These are phyloP conservation scores for Nymphalis io DNA, from an alignment of 1,140 invertebrate species.

Conservation along the genomic window DNA sequence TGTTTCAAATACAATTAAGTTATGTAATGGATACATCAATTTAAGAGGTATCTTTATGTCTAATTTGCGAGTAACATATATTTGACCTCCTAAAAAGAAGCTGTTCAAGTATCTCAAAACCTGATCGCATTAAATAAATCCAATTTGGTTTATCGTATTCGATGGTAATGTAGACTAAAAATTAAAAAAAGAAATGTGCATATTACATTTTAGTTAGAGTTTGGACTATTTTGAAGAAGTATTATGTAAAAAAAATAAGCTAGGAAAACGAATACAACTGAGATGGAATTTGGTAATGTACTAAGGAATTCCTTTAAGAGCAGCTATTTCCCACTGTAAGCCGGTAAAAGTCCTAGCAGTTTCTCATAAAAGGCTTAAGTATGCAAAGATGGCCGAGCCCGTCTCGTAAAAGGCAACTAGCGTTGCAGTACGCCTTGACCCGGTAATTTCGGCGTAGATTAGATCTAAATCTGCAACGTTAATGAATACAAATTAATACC, in stretches of 20 bases:
- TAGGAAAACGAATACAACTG: conserved; percentile 1
- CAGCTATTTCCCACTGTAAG: conserved; percentile 14
- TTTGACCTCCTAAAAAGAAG: conserved; percentile 28
- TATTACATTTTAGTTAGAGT: background rate
- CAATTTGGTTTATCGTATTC: conserved; percentile 25
- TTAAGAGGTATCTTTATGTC: conserved; percentile 2
- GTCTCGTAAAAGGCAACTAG: conserved; percentile 27
- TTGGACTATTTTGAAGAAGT: no score
- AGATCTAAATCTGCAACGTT: conserved; percentile 13
- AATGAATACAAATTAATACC: conserved; percentile 8
- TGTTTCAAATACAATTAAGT: no score
- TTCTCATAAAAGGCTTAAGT: conserved; percentile 29
- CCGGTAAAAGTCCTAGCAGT: conserved; percentile 18
- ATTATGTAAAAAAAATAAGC: background rate
- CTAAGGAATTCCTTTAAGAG: conserved; percentile 19
- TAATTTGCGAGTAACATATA: conserved; percentile 24
- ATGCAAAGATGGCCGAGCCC: conserved; percentile 32
- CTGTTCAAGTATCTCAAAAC: conserved; percentile 29
- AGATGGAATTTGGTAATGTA: conserved; percentile 19
- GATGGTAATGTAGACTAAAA: background rate
- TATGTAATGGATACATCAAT: no score
- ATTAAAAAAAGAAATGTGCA: background rate
- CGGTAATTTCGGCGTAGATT: conserved; percentile 24
- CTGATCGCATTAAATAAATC: conserved; percentile 36
- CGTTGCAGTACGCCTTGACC: conserved; percentile 34